These are phyloP conservation scores for Mastomys natalensis DNA, from an alignment of 2,113 vertebrate genomes.

Conservation along the genomic window DNA sequence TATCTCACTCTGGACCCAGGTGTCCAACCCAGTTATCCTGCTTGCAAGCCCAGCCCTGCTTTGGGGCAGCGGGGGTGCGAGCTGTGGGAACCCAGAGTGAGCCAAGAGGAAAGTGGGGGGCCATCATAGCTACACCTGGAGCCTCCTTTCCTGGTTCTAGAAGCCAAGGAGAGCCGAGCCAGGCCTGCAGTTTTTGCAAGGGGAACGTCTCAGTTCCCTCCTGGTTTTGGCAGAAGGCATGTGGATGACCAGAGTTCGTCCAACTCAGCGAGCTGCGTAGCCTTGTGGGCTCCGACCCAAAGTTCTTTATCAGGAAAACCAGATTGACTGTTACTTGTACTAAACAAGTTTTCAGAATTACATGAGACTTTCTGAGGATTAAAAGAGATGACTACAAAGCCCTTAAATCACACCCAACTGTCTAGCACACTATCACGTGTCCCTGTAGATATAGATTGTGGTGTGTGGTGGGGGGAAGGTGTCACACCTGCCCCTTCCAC, in stretches of 20 bases:
- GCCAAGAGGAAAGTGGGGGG: background rate
- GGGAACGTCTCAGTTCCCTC: background rate
- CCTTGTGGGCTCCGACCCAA: background rate
- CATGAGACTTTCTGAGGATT: conserved; percentile 7
- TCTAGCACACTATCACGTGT: background rate
- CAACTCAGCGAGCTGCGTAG: background rate
- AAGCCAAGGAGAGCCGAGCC: background rate
- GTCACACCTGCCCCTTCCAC: background rate
- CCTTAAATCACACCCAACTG: background rate
- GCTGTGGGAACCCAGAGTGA: background rate
- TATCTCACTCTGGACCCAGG: background rate
- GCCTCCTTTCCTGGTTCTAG: background rate
- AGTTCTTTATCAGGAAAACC: conserved; percentile 18
- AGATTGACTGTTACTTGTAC: background rate
- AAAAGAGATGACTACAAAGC: background rate
- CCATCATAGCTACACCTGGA: background rate
- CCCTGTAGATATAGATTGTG: background rate
- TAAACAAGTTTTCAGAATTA: conserved; percentile 13
- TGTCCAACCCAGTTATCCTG: background rate
- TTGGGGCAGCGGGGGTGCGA: background rate
- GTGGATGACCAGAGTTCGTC: background rate
- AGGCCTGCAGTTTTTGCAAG: background rate
- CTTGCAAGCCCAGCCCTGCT: conserved; percentile 70
- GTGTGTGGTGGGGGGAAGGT: background rate
- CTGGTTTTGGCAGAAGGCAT: background rate